Percentiles rank a stretch among this genome's conserved stretches.
phyloP scores from a whole-genome alignment of 1,140 invertebrate genomes.

The Drosophila quadrilineata region DNA sequence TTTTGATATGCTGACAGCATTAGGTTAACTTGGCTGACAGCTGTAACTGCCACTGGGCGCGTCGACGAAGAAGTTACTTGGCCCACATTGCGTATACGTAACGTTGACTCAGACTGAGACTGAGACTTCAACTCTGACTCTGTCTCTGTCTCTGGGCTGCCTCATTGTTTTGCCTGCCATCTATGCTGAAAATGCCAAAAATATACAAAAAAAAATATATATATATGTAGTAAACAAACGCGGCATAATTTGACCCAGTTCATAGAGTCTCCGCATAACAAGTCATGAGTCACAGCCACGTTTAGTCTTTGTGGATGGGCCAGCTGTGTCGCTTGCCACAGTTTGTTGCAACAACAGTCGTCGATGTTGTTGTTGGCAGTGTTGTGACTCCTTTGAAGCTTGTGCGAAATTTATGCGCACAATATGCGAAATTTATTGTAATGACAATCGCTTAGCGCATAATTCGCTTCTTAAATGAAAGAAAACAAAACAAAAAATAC shows the following conservation, averaged over 20 bases:
- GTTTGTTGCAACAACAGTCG: constrained; percentile 2
- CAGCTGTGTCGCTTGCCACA: constrained; percentile 28
- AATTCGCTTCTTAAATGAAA: constrained; percentile 55
- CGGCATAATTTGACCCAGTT: constrained; percentile 63
- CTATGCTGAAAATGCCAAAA: no score
- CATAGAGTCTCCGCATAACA: constrained; percentile 31
- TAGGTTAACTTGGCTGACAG: not conserved
- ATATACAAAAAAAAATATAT: no score
- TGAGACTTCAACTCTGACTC: no score
- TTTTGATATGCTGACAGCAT: constrained; percentile 10
- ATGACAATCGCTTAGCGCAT: constrained; percentile 76
- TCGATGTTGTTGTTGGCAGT: constrained; percentile 25
- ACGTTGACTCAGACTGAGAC: constrained; percentile 75
- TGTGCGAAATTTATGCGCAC: constrained; percentile 73
- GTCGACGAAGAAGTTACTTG: constrained; percentile 54
- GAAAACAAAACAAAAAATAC: not conserved
- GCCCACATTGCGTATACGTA: constrained; percentile 71
- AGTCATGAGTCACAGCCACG: constrained; percentile 51
- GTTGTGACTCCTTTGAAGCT: constrained; percentile 64
- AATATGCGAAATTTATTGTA: constrained; percentile 79
- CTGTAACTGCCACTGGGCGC: not conserved
- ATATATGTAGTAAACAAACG: constrained; percentile 39
- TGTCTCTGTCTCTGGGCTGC: no score
- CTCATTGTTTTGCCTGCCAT: no score
- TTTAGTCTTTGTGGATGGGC: constrained; percentile 59